Evolutionary conservation across 2,888 invertebrate species (phyloP).

Genomic region (Thymelicus lineola): DNA sequence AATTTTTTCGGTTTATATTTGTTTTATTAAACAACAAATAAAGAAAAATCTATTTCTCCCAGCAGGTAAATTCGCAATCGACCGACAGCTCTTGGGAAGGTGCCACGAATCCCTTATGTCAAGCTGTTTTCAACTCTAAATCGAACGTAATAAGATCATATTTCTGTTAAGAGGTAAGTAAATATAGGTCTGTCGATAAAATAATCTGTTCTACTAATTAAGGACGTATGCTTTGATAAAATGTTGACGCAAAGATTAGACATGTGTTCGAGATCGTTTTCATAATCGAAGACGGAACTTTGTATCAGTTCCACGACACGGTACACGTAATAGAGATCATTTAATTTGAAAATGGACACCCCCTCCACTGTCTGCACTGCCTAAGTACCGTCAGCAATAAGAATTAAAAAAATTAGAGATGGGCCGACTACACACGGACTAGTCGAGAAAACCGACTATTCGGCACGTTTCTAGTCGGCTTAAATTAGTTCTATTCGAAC

Average conservation of each 20-base stretch:
- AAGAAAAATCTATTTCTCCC: slow-evolving; percentile 55
- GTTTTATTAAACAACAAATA: slow-evolving; percentile 37
- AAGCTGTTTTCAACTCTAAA: slow-evolving; percentile 46
- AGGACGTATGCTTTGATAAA: slow-evolving; percentile 3
- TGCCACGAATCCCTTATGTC: slow-evolving; percentile 49
- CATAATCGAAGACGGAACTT: too few relatives aligned
- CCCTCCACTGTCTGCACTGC: too few relatives aligned
- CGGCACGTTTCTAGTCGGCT: too few relatives aligned
- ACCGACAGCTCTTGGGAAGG: slow-evolving; percentile 56
- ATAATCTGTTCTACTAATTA: slow-evolving; percentile 16
- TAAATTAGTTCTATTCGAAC: too few relatives aligned
- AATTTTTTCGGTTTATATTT: slow-evolving; percentile 17
- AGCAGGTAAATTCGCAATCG: slow-evolving; percentile 74
- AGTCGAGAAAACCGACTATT: too few relatives aligned
- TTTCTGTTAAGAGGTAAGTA: neutral
- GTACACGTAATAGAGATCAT: too few relatives aligned
- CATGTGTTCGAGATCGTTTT: too few relatives aligned
- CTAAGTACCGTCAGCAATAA: too few relatives aligned
- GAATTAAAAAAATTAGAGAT: too few relatives aligned
- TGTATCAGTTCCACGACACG: too few relatives aligned
- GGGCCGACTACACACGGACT: too few relatives aligned
- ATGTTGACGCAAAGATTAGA: neutral
- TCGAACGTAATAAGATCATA: neutral
- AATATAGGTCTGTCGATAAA: slow-evolving; percentile 4
- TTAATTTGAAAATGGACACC: too few relatives aligned